A percentile compares a stretch with the other conserved stretches of the same genome.
These are phyloP conservation scores for Homalodisca vitripennis DNA, from an alignment of 1,140 invertebrate genomes.

Conservation along the genomic window DNA sequence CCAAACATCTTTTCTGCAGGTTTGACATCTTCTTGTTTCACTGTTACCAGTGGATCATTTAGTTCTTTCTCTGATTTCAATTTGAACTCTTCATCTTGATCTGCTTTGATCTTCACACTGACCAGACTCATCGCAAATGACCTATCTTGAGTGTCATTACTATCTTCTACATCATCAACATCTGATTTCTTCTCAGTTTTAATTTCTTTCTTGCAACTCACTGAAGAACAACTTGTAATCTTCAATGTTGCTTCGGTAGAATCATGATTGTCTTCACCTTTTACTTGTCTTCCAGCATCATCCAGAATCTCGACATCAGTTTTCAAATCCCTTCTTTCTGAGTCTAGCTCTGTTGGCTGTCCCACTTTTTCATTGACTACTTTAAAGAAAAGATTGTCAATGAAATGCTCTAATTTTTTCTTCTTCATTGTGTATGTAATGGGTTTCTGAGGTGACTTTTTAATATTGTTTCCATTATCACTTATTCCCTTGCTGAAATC, in stretches of 20 bases:
- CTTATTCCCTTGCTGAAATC: not conserved
- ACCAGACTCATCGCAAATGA: not conserved
- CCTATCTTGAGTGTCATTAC: not conserved
- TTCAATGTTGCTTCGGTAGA: too few relatives aligned
- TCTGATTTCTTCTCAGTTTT: not conserved
- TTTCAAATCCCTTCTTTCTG: too few relatives aligned
- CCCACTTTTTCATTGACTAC: not conserved
- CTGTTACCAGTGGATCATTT: not conserved
- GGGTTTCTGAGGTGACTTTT: not conserved
- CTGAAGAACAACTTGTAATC: too few relatives aligned
- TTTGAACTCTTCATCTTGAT: not conserved
- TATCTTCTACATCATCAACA: not conserved
- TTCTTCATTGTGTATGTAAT: not conserved
- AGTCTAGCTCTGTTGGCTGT: not conserved
- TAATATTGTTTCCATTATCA: not conserved
- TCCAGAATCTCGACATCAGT: not conserved
- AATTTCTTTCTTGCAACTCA: not conserved
- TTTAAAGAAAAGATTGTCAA: slow-evolving; percentile 21
- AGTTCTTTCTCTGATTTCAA: not conserved
- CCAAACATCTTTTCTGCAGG: slow-evolving; percentile 10
- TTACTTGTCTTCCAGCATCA: not conserved
- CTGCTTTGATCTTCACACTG: not conserved
- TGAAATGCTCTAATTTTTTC: slow-evolving; percentile 12
- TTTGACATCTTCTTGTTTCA: not conserved
- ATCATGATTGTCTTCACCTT: not conserved